Evolutionary conservation across 2,797 vertebrate genomes (phyloP).

Genomic region (Delichon dasypus): DNA sequence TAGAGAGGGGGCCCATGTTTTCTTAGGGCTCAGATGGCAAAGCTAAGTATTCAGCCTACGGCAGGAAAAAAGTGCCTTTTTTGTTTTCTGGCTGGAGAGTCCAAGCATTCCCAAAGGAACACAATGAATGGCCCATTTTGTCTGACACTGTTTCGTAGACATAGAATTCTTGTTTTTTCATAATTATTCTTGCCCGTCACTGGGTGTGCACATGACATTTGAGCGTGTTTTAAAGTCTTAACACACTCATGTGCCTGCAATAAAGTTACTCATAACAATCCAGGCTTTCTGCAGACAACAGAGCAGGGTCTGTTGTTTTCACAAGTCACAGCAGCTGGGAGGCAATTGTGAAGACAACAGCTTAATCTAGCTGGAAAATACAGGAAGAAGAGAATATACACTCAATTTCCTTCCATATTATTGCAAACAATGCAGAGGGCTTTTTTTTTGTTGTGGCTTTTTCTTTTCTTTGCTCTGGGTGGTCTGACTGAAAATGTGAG

Average conservation of each 20-base stretch:
- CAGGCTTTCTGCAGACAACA: slow-evolving; percentile 90
- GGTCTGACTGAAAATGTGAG: slow-evolving; percentile 76
- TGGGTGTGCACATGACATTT: slow-evolving; percentile 89
- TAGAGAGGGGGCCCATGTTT: slow-evolving; percentile 93
- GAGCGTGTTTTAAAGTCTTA: slow-evolving; percentile 88
- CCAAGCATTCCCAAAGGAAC: slow-evolving; percentile 88
- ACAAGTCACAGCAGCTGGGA: slow-evolving; percentile 87
- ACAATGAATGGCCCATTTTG: slow-evolving; percentile 96
- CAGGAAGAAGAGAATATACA: slow-evolving; percentile 82
- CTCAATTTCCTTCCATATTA: slow-evolving; percentile 78
- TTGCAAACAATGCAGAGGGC: slow-evolving; percentile 78
- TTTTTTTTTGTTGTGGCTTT: slow-evolving; percentile 70
- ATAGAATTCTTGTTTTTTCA: slow-evolving; percentile 86
- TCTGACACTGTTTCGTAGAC: slow-evolving; percentile 82
- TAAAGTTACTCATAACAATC: slow-evolving; percentile 88
- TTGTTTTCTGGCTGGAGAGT: slow-evolving; percentile 92
- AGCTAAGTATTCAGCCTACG: slow-evolving; percentile 96
- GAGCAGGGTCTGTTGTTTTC: slow-evolving; percentile 90
- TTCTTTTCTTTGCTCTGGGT: slow-evolving; percentile 75
- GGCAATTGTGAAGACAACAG: slow-evolving; percentile 88
- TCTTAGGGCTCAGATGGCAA: slow-evolving; percentile 97
- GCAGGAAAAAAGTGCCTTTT: slow-evolving; percentile 92
- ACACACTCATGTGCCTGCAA: slow-evolving; percentile 90
- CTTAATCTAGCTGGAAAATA: slow-evolving; percentile 84
- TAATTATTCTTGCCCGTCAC: slow-evolving; percentile 86